Conservation (phyloP, 2,113 vertebrate species). For the Plestiodon gilberti region DNA sequence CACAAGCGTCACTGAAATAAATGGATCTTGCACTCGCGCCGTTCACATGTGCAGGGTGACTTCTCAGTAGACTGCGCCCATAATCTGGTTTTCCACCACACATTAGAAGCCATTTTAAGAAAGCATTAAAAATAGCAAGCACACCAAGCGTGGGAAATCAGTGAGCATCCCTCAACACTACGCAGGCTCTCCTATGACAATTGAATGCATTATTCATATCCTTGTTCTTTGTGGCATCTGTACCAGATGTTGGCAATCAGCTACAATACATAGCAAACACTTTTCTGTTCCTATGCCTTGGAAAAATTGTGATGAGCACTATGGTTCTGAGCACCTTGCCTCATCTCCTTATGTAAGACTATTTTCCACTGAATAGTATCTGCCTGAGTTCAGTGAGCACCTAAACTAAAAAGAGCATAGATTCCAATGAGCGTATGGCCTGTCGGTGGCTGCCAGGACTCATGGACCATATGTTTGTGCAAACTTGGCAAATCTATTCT, state of each 20-base stretch:
- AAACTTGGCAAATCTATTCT: not conserved
- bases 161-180: slow-evolving; percentile 48
- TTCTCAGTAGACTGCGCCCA: not conserved
- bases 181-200: slow-evolving; percentile 37
- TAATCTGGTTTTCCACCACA: slow-evolving; percentile 5
- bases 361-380: not conserved
- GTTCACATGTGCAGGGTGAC: not conserved
- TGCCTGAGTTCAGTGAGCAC: not conserved
- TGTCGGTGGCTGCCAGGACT: not conserved
- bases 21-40: not conserved
- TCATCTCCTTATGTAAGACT: not conserved
- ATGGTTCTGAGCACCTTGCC: not conserved
- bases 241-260: slow-evolving; percentile 74
- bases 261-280: slow-evolving; percentile 28
- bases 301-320: not conserved
- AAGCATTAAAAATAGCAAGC: slow-evolving; percentile 60
- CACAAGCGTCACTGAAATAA: not conserved
- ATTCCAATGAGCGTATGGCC: not conserved
- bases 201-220: slow-evolving; percentile 50
- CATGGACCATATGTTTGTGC: not conserved
- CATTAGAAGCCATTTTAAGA: slow-evolving; percentile 34
- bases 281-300: not conserved
- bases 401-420: not conserved
- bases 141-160: slow-evolving; percentile 70
- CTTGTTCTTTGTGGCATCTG: slow-evolving; percentile 56